Percentiles rank a stretch among this genome's conserved stretches.
These are phyloP conservation scores for Melanargia galathea DNA, from an alignment of 2,888 invertebrate genomes.

Conservation along the genomic window DNA sequence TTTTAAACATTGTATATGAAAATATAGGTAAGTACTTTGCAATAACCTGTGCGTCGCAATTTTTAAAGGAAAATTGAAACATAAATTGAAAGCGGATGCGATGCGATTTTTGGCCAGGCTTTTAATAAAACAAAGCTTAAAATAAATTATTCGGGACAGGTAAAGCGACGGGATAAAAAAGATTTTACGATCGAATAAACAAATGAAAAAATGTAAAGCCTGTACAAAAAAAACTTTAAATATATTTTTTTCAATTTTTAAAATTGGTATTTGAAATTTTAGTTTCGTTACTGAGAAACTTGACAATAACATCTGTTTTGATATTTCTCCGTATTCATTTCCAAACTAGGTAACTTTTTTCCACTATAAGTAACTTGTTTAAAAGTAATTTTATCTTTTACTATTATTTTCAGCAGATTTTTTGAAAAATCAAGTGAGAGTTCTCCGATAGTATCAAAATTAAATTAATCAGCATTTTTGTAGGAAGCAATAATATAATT, in stretches of 20 bases:
- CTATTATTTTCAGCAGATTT: no score
- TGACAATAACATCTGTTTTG: no score
- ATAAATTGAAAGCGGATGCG: slow-evolving; percentile 15
- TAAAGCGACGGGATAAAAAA: slow-evolving; percentile 5
- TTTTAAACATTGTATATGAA: no score
- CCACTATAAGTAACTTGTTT: no score
- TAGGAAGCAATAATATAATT: no score
- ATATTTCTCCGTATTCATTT: no score
- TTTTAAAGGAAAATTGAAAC: slow-evolving; percentile 12
- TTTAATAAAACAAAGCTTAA: slow-evolving; percentile 18
- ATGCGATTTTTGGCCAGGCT: slow-evolving; percentile 5
- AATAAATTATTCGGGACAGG: slow-evolving; percentile 17
- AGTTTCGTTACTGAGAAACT: background rate
- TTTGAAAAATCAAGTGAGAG: no score
- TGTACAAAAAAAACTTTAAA: background rate
- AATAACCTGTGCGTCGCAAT: background rate
- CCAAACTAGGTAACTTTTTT: no score
- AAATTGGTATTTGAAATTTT: background rate
- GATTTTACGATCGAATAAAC: slow-evolving; percentile 13
- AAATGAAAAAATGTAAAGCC: background rate
- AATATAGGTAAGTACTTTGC: background rate
- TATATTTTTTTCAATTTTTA: background rate
- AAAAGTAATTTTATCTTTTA: no score
- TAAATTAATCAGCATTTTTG: no score
- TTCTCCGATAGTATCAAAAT: no score